Conservation (phyloP, 2,797 vertebrate species). For the Pseudomugil gertrudae region DNA sequence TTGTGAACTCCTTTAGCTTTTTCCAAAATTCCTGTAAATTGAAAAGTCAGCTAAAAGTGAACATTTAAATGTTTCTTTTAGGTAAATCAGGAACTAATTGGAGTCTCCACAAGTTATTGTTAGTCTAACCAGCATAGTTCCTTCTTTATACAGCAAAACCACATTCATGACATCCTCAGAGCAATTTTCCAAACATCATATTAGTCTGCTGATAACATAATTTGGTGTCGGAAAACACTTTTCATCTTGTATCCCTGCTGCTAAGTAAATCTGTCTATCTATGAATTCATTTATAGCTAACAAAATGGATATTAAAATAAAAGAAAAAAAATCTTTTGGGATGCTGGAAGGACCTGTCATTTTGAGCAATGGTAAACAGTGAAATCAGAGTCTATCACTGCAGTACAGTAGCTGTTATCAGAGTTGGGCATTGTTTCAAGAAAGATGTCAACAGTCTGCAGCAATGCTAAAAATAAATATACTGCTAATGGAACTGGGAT, state of each 20-base stretch:
- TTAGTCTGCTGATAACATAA: conserved; percentile 46
- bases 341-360: conserved; percentile 4
- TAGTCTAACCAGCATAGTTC: conserved; percentile 41
- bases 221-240: too few relatives aligned
- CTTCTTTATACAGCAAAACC: conserved; percentile 8
- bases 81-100: conserved; percentile 61
- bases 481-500: not conserved
- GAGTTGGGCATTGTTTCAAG: not conserved
- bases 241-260: too few relatives aligned
- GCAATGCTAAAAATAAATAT: conserved; percentile 10
- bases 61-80: conserved; percentile 45
- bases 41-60: too few relatives aligned
- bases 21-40: conserved; percentile 46
- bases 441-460: conserved; percentile 10
- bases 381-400: conserved; percentile 2
- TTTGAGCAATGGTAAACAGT: conserved; percentile 7
- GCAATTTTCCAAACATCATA: conserved; percentile 48
- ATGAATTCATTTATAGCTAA: not conserved
- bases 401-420: conserved; percentile 9
- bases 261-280: not conserved
- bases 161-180: conserved; percentile 38
- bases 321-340: not conserved
- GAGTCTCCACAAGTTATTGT: conserved; percentile 29
- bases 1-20: conserved; percentile 36
- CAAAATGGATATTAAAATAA: not conserved